A percentile compares a stretch with the other conserved stretches of the same genome.
phyloP scores from a whole-genome alignment of 1,140 invertebrate genomes.

The Aporrectodea caliginosa region DNA sequence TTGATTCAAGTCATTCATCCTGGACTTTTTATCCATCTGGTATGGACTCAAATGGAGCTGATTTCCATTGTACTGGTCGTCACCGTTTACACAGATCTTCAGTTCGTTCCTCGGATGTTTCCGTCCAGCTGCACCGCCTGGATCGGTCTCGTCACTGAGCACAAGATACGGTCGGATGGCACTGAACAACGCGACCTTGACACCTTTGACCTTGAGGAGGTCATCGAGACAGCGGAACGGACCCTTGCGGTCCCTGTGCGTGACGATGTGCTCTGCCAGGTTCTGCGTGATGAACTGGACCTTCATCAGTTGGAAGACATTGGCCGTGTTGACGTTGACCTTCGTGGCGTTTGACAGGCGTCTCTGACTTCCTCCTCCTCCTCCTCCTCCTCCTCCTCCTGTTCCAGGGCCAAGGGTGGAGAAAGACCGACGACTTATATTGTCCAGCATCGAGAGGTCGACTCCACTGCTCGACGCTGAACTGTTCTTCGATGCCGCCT shows the following conservation, averaged over 20 bases:
- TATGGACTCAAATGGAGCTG: no score
- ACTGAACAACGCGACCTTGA: background rate
- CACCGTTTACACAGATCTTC: no score
- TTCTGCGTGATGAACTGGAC: conserved; percentile 64
- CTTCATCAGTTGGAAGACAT: background rate
- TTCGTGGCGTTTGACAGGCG: background rate
- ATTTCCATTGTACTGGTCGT: no score
- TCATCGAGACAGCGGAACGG: conserved; percentile 67
- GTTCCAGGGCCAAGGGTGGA: no score
- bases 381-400: no score
- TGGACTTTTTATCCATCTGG: no score
- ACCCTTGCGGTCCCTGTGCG: conserved; percentile 71
- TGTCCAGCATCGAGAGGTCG: conserved; percentile 7
- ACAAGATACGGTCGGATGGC: background rate
- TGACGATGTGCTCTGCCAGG: conserved; percentile 74
- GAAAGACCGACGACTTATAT: background rate
- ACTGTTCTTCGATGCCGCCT: conserved; percentile 11
- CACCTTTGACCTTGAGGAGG: conserved; percentile 64
- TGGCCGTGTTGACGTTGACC: background rate
- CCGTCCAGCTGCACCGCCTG: no score
- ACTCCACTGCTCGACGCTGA: conserved; percentile 12
- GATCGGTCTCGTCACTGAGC: background rate
- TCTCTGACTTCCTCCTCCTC: background rate
- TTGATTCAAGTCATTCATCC: no score
- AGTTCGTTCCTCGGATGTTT: no score